Evolutionary conservation across 2,888 invertebrate genomes (phyloP).

Genomic region (Xestobium rufovillosum): DNA sequence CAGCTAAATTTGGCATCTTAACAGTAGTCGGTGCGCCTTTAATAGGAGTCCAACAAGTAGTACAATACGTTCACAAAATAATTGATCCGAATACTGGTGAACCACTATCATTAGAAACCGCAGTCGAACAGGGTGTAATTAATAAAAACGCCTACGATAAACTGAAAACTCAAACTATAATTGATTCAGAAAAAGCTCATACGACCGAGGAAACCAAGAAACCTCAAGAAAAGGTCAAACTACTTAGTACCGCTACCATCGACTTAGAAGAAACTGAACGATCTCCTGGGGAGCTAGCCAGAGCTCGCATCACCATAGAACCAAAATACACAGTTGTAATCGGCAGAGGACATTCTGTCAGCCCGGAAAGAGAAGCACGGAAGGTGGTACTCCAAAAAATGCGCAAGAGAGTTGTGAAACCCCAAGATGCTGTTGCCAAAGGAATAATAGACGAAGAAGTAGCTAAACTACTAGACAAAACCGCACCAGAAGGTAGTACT

Average conservation of each 20-base stretch:
- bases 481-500: slow-evolving; percentile 55
- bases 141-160: slow-evolving; percentile 49
- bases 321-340: slow-evolving; percentile 62
- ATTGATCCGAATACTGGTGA: slow-evolving; percentile 76
- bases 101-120: slow-evolving; percentile 71
- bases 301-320: slow-evolving; percentile 51
- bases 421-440: slow-evolving; percentile 69
- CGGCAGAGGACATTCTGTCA: slow-evolving; percentile 52
- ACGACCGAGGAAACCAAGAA: slow-evolving; percentile 28
- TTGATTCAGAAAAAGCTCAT: slow-evolving; percentile 25
- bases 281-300: slow-evolving; percentile 52
- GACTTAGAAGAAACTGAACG: slow-evolving; percentile 36
- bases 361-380: slow-evolving; percentile 57
- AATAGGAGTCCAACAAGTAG: slow-evolving; percentile 60
- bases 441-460: slow-evolving; percentile 73
- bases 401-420: slow-evolving; percentile 65
- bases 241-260: slow-evolving; percentile 35
- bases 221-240: slow-evolving; percentile 28
- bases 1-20: slow-evolving; percentile 70
- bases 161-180: slow-evolving; percentile 44
- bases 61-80: slow-evolving; percentile 56
- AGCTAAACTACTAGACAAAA: slow-evolving; percentile 58
- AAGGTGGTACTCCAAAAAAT: slow-evolving; percentile 69
- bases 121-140: slow-evolving; percentile 68
- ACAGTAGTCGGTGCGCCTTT: slow-evolving; percentile 69